These are phyloP conservation scores for Lordiphosa fenestrarum DNA, from an alignment of 2,888 invertebrate genomes.

Conservation along the genomic window DNA sequence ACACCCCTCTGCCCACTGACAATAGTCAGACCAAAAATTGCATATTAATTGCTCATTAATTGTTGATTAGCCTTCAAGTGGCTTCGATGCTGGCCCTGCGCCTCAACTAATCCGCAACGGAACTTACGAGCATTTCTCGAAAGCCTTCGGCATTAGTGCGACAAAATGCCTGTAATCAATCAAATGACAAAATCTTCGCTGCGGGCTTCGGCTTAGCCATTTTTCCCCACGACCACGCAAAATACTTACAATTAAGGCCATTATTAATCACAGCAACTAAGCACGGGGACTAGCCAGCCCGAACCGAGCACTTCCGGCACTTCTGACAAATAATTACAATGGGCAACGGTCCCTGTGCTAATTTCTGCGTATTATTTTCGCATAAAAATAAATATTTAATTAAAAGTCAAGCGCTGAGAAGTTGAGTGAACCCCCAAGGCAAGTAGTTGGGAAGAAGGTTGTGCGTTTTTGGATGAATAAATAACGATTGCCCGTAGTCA, in stretches of 20 bases:
- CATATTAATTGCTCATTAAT: constrained; percentile 73
- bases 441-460: constrained; percentile 9
- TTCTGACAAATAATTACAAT: constrained; percentile 62
- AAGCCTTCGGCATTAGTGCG: constrained; percentile 61
- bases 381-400: constrained; percentile 69
- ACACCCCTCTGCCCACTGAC: constrained; percentile 2
- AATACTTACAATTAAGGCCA: constrained; percentile 69
- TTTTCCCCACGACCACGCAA: constrained; percentile 31
- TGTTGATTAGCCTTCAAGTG: constrained; percentile 63
- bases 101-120: constrained; percentile 43
- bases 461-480: constrained; percentile 1
- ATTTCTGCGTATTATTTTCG: constrained; percentile 53
- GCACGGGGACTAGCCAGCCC: constrained; percentile 29
- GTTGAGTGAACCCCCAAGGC: constrained; percentile 18
- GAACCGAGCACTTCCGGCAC: constrained; percentile 50
- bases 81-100: constrained; percentile 28
- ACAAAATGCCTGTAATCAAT: constrained; percentile 72
- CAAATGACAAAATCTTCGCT: constrained; percentile 39
- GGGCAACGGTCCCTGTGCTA: constrained; percentile 46
- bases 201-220: constrained; percentile 9
- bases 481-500: neutral
- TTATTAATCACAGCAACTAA: constrained; percentile 70
- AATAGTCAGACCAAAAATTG: constrained; percentile 49
- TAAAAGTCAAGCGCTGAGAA: constrained; percentile 44
- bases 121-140: constrained; percentile 50